Evolutionary conservation across 2,888 invertebrate genomes (phyloP), one percentile per base, ranked within the genome.

Genomic region (Lasius fuliginosus): DNA sequence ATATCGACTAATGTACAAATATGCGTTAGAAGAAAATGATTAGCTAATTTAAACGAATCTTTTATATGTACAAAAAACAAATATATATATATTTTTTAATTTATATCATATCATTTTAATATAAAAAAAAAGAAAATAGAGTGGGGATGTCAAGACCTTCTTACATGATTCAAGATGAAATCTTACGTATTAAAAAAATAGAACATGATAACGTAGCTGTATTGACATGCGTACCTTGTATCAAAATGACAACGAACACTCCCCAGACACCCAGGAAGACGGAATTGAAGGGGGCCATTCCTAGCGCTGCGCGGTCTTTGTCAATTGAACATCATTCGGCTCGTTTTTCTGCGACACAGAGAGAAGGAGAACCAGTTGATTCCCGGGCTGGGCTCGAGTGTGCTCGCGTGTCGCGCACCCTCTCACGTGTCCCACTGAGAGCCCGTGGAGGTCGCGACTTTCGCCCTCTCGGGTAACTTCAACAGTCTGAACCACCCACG

Each of bases 211-310:
- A 76, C 27, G 12, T 6, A 23, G 30, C 1, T 9, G 8, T 27
- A 27, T 67, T 68, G 15, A 15, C 8, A 73, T 92, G 94, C 95
- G 65, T 92, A 95, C 95, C 95, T 94, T 94, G 93, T 90, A 95
- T 94, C 87, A 95, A 91, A 90, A 93, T 90, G 89, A 94, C 92
- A 89, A 94, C 92, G 82, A 95, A 93, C 87, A 95, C 92, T 90
- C 94, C 94, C 94, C 94, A 94, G 90, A 94, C 93, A 85, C 94
- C 94, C 90, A 94, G 92, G 92, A 94, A 94, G 89, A 94, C 92
- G 88, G 94, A 93, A 91, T 92, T 94, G 93, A 93, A 93, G 86
- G 92, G 92, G 90, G 94, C 94, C 95, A 94, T 95, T 93, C 92
- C 94, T 92, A 92, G 91, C 92, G 90, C 88, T 90, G 89, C 87